A percentile compares a stretch with the other conserved stretches of the same genome.
Evolutionary conservation across 1,140 invertebrate species (phyloP).

Genomic region (Popillia japonica): DNA sequence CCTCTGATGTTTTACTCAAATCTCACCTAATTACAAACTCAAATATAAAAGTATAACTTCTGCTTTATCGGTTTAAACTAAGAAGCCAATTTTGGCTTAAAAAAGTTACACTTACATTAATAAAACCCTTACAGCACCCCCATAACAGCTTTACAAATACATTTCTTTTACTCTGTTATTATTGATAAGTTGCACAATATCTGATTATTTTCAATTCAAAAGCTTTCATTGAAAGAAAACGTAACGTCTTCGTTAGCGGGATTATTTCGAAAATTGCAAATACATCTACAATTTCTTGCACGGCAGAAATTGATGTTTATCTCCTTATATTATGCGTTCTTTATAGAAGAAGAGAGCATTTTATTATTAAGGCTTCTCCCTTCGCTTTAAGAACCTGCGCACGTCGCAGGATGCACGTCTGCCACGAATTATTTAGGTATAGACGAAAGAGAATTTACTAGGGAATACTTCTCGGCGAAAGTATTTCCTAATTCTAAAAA

Average conservation of each 20-base stretch:
- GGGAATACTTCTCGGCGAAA: constrained; percentile 24
- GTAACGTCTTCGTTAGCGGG: background rate
- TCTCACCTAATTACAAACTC: too few relatives aligned
- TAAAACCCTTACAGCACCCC: too few relatives aligned
- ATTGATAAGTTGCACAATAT: too few relatives aligned
- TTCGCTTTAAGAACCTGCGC: constrained; percentile 1
- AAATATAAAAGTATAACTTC: too few relatives aligned
- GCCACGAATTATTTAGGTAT: constrained; percentile 27
- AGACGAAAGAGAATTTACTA: constrained; percentile 30
- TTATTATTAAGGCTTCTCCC: constrained; percentile 12
- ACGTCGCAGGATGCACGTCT: background rate
- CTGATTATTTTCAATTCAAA: too few relatives aligned
- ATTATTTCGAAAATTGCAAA: background rate
- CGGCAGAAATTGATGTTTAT: background rate
- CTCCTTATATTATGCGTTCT: constrained; percentile 20
- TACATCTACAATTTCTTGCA: background rate
- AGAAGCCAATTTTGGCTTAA: too few relatives aligned
- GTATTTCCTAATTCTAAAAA: constrained; percentile 23
- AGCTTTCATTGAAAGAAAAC: background rate
- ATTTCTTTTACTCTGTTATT: too few relatives aligned
- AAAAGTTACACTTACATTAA: too few relatives aligned
- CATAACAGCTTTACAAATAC: too few relatives aligned
- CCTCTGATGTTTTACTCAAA: too few relatives aligned
- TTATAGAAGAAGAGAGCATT: background rate
- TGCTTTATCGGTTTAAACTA: too few relatives aligned